phyloP scores from a whole-genome alignment of 1,140 invertebrate species.

The Anastrepha ludens region DNA sequence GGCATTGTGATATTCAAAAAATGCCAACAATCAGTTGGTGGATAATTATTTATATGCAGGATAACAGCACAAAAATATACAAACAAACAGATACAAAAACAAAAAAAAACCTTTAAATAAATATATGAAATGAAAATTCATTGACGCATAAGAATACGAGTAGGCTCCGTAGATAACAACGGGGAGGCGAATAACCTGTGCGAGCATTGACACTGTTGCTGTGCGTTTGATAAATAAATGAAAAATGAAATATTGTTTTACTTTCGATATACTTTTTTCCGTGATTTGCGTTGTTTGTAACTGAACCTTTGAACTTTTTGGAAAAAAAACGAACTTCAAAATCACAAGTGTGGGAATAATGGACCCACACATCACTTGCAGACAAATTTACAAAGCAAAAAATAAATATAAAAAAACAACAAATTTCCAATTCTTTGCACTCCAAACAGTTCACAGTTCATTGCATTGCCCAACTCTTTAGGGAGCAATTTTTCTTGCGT shows the following conservation, averaged over 20 bases:
- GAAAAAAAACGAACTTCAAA: neutral
- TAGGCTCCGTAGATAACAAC: neutral
- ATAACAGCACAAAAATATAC: neutral
- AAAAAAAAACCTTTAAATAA: too few species aligned
- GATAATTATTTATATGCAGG: conserved; percentile 44
- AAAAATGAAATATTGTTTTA: too few species aligned
- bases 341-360: neutral
- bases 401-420: too few species aligned
- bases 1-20: conserved; percentile 37
- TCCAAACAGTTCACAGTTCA: neutral
- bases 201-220: neutral
- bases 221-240: neutral
- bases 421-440: neutral
- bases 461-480: conserved; percentile 29
- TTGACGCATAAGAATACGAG: neutral
- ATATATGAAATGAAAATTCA: neutral
- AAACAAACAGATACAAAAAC: too few species aligned
- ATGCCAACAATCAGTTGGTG: conserved; percentile 52
- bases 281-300: too few species aligned
- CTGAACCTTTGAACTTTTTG: too few species aligned
- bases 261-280: too few species aligned
- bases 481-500: neutral
- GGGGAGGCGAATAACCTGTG: neutral
- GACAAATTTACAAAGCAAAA: neutral
- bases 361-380: neutral